A percentile compares a stretch with the other conserved stretches of the same genome.
Evolutionary conservation across 2,888 invertebrate genomes (phyloP).

Genomic region (Epirrita christyi): DNA sequence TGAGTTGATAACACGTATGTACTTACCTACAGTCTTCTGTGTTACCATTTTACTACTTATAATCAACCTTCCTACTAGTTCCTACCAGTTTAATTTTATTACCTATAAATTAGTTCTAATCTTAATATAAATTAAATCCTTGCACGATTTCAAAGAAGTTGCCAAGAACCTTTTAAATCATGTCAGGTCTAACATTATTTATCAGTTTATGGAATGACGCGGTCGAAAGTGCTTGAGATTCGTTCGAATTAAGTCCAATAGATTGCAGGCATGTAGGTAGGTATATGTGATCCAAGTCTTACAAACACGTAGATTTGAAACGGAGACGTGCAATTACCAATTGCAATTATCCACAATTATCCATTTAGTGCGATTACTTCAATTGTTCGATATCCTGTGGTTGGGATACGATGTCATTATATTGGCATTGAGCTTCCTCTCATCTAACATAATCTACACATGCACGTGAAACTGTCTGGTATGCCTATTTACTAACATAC

Average conservation of each 20-base stretch:
- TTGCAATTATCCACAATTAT: slow-evolving; percentile 41
- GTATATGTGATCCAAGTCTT: slow-evolving; percentile 2
- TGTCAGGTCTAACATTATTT: slow-evolving; percentile 11
- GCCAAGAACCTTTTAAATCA: slow-evolving; percentile 8
- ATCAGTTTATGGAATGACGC: slow-evolving; percentile 3
- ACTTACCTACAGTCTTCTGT: no score
- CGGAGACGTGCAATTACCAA: slow-evolving; percentile 22
- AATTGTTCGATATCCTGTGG: slow-evolving; percentile 49
- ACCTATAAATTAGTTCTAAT: no score
- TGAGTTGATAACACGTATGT: no score
- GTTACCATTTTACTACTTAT: no score
- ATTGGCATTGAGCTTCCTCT: slow-evolving; percentile 29
- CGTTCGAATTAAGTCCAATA: neutral
- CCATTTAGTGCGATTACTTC: slow-evolving; percentile 40
- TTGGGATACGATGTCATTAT: slow-evolving; percentile 21
- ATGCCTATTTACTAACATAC: neutral
- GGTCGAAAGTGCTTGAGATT: neutral
- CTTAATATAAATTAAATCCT: slow-evolving; percentile 1
- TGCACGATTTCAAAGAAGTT: slow-evolving; percentile 6
- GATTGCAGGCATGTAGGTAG: neutral
- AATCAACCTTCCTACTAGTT: no score
- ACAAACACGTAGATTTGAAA: slow-evolving; percentile 17
- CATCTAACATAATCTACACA: slow-evolving; percentile 10
- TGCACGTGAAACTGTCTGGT: no score
- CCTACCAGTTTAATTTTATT: no score